Conservation (phyloP, 2,797 vertebrate species). For the Poecile montanus region DNA sequence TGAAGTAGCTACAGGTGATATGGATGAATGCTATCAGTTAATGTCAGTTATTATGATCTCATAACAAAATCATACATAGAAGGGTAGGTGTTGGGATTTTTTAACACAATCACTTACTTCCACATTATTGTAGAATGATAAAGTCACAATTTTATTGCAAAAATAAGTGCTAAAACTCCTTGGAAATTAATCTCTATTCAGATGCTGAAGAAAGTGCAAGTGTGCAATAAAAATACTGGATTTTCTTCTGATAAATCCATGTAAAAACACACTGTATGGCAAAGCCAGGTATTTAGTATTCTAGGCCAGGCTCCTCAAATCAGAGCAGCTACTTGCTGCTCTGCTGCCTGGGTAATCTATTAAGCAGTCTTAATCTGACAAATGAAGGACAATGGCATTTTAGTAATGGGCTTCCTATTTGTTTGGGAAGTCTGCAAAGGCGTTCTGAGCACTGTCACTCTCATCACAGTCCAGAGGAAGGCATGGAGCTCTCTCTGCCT, state of each 20-base stretch:
- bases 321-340: neutral
- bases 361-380: neutral
- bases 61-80: neutral
- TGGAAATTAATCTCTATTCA: neutral
- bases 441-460: neutral
- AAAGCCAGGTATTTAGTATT: neutral
- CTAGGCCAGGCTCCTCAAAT: neutral
- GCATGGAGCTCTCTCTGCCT: accelerated
- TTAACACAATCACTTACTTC: neutral
- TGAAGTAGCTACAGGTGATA: neutral
- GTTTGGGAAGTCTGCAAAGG: neutral
- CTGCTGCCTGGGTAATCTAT: neutral
- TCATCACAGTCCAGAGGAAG: neutral
- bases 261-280: neutral
- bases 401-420: neutral
- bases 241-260: neutral
- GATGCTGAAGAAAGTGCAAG: neutral
- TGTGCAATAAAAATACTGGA: neutral
- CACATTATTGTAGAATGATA: neutral
- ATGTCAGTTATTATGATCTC: neutral
- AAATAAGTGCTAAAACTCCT: neutral
- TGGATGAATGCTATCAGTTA: neutral
- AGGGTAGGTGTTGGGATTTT: neutral
- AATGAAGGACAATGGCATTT: neutral
- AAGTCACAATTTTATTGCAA: neutral